Evolutionary conservation across 53 echinoderm and acorn worm species (phyloP).

Genomic region (Patiria pectinifera): DNA sequence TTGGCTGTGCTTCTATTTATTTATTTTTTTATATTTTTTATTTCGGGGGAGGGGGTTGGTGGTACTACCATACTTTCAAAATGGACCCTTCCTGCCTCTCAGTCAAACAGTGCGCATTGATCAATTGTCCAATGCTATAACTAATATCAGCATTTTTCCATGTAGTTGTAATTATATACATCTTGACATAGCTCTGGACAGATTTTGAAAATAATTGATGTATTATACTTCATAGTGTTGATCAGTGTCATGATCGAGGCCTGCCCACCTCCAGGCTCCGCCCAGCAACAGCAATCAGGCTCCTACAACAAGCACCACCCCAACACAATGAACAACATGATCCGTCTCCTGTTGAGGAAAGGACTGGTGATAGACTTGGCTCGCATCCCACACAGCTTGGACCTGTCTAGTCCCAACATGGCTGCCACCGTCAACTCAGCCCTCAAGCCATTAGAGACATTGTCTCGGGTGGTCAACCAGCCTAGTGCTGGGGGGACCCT

Average conservation of each 20-base stretch:
- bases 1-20: no score
- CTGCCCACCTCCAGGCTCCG: slow-evolving; percentile 81
- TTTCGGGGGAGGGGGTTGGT: no score
- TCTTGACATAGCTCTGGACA: no score
- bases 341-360: slow-evolving; percentile 83
- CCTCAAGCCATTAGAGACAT: slow-evolving; percentile 93
- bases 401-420: slow-evolving; percentile 94
- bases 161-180: no score
- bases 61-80: no score
- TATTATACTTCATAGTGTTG: slow-evolving; percentile 61
- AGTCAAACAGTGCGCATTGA: no score
- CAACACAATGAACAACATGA: slow-evolving; percentile 91
- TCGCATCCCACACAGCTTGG: slow-evolving; percentile 91
- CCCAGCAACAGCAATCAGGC: slow-evolving; percentile 50
- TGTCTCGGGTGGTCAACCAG: slow-evolving; percentile 95
- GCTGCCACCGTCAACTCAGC: slow-evolving; percentile 95
- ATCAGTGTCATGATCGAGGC: slow-evolving; percentile 97
- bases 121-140: no score
- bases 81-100: no score
- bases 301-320: slow-evolving; percentile 76
- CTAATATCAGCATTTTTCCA: no score
- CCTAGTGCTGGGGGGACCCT: slow-evolving; percentile 54
- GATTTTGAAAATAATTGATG: no score
- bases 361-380: slow-evolving; percentile 92
- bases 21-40: no score